Evolutionary conservation across 2,113 vertebrate genomes (phyloP), one percentile per base, ranked within the genome.

Genomic region (Stictonetta naevosa): DNA sequence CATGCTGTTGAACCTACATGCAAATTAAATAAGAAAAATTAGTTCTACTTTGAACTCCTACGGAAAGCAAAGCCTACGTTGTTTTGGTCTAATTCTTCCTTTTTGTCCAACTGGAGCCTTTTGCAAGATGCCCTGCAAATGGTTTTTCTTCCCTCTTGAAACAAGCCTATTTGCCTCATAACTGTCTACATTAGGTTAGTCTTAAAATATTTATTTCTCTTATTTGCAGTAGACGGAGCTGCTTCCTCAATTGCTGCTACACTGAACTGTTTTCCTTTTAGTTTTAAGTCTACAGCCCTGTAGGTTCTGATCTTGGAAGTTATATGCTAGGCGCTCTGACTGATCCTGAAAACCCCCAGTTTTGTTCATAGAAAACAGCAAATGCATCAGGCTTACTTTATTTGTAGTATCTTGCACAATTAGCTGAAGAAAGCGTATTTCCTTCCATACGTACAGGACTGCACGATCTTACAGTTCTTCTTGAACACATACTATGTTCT

Each of bases 1-100:
- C 96, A 18, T 96, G 95, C 88, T 97, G 96, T 88, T 97, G 95
- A 83, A 97, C 92, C 97, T 98, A 74, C 29, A 83, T 67, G 75
- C 53, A 96, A 96, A 92, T 10, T 89, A 92, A 77, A 81, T 8
- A 90, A 42, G 53, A 33, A 62, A 36, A 34, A 18, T 93, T 14
- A 90, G 40, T 44, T 88, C 22, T 3, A 9, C 28, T 36, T 67
- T 79, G 31, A 78, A 66, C 11, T n/a, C 53, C 62, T 26, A 20
- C 33, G 44, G 48, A 33, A 63, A 59, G 81, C 18, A n/a, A 53
- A 84, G 34, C 44, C 52, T 4, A 46, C 82, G 5, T 52, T 46
- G 31, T 22, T 67, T 52, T 55, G 38, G 9, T 38, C 40, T 60
- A 9, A 34, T 25, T 66, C 19, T 31, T 62, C 34, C 56, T 76